Percentiles rank a stretch among this genome's conserved stretches.
Conservation (phyloP, 2,888 invertebrate species). For the Macaria notata region DNA sequence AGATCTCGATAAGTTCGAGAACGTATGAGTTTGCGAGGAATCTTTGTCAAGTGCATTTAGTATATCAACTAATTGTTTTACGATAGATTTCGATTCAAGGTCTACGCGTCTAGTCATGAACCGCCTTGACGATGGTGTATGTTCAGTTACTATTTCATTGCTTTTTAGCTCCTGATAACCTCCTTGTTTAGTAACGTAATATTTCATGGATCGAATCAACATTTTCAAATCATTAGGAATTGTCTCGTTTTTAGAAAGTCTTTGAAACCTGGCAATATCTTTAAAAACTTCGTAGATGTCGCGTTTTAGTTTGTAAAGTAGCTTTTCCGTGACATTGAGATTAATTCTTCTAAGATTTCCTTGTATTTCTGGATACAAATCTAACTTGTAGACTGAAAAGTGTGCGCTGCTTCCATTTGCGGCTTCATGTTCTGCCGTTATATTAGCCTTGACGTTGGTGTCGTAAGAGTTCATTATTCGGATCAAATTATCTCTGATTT, state of each 20-base stretch:
- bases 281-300: constrained; percentile 57
- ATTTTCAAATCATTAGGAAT: constrained; percentile 47
- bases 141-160: constrained; percentile 9
- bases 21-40: constrained; percentile 37
- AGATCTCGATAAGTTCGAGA: constrained; percentile 42
- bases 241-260: constrained; percentile 31
- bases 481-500: constrained; percentile 48
- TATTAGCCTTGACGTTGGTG: constrained; percentile 29
- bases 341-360: constrained; percentile 37
- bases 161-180: constrained; percentile 18
- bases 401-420: constrained; percentile 24
- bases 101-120: neutral
- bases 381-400: constrained; percentile 44
- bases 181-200: constrained; percentile 46
- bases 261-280: constrained; percentile 50
- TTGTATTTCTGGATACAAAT: constrained; percentile 40
- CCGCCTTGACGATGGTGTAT: constrained; percentile 4
- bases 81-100: constrained; percentile 23
- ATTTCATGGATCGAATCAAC: constrained; percentile 49
- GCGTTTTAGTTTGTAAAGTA: constrained; percentile 52
- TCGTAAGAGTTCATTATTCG: constrained; percentile 37
- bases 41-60: constrained; percentile 47
- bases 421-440: constrained; percentile 23
- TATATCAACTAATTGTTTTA: constrained; percentile 43
- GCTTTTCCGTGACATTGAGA: constrained; percentile 36